phyloP scores from a whole-genome alignment of 2,888 invertebrate species.

The Diaperis boleti region DNA sequence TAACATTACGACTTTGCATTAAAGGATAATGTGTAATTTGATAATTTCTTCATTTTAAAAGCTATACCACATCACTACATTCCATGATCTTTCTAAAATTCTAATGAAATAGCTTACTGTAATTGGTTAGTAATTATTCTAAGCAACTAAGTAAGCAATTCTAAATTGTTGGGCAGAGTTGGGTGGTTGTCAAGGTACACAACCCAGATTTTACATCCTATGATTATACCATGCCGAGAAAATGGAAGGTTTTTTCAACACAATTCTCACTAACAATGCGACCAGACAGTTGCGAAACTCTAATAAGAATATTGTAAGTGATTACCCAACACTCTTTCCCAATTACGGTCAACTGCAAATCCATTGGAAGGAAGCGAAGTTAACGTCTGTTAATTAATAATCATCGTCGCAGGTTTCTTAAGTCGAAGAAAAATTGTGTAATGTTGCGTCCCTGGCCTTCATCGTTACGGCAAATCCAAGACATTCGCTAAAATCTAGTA shows the following conservation, averaged over 20 bases:
- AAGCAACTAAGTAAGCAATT: too few relatives aligned
- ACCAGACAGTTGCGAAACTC: conserved; percentile 20
- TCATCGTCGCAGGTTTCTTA: not conserved
- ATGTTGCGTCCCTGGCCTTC: conserved; percentile 26
- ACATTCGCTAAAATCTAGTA: conserved; percentile 12
- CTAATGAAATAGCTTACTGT: too few relatives aligned
- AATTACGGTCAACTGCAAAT: conserved; percentile 25
- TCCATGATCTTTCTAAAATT: too few relatives aligned
- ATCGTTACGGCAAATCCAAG: conserved; percentile 7
- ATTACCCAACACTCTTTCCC: conserved; percentile 24
- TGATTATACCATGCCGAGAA: not conserved
- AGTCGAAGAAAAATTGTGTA: conserved; percentile 14
- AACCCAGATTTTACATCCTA: not conserved
- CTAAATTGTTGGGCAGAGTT: too few relatives aligned
- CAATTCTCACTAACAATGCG: conserved; percentile 1
- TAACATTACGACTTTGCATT: too few relatives aligned
- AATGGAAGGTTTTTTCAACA: conserved; percentile 3
- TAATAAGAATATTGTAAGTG: not conserved
- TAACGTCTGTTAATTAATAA: conserved; percentile 33
- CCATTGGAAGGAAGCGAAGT: conserved; percentile 30
- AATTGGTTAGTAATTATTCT: too few relatives aligned
- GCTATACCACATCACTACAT: too few relatives aligned
- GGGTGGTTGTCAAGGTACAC: not conserved
- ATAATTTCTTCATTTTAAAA: too few relatives aligned
- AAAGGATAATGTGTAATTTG: too few relatives aligned